Evolutionary conservation across 2,113 vertebrate species (phyloP), one percentile per base, ranked within the genome.

Genomic region (Sapayoa aenigma): DNA sequence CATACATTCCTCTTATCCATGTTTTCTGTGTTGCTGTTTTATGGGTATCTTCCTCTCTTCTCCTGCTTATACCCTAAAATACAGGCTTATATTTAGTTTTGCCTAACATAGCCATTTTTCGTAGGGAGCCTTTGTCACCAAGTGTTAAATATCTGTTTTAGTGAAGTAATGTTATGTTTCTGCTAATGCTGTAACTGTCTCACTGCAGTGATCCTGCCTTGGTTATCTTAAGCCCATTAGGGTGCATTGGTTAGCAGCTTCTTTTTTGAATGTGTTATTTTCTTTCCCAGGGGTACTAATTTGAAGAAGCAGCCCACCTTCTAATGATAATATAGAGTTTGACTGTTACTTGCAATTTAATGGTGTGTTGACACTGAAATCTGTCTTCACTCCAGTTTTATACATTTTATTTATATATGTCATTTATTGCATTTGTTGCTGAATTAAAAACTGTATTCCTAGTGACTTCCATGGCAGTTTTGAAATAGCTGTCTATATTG

Each of bases 371-470:
- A 76, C 53, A 71, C 14, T 82, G 82, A 89, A 83, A 87, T 79
- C 56, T 86, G 31, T 75, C 65, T 93, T 87, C 18, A 6, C 39
- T 91, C 69, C 46, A 47, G 30, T 96, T 88, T 94, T 46, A 71
- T 55, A 9, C 5, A 0, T 75, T 93, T 89, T 93, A 71, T 92
- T 92, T 87, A 81, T 89, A n/a, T 52, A 22, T 39, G 24, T 76
- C 0, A 0, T 83, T 53, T 87, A 87, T 75, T 69, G 49, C 31
- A 49, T 93, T 96, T 93, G 39, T 89, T 91, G 82, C 46, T 42
- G 71, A 76, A 89, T 92, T 93, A 94, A 92, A 93, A 93, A 53
- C n/a, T 68, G 9, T 84, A 10, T 77, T 93, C 82, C 52, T 96
- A 81, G 77, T 93, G 65, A 89, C n/a, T 92, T 78, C 60, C 55